These are phyloP conservation scores for Druon quercuslanigerum DNA, from an alignment of 1,140 invertebrate genomes.

Conservation along the genomic window DNA sequence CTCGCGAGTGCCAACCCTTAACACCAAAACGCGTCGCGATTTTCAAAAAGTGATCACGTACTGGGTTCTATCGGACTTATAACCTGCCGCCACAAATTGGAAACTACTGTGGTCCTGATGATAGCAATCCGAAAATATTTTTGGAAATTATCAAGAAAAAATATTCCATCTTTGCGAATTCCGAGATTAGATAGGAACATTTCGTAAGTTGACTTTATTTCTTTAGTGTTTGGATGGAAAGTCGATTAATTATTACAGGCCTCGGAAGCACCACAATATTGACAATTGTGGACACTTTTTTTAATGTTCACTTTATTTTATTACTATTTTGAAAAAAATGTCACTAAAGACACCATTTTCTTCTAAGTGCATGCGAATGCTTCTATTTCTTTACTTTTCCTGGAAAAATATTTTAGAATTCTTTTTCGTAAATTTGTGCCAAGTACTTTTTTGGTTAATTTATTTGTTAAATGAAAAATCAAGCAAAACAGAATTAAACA, in stretches of 20 bases:
- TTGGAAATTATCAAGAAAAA: neutral
- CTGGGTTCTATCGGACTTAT: neutral
- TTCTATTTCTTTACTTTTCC: too few relatives aligned
- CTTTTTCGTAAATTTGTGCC: too few relatives aligned
- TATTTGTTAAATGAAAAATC: too few relatives aligned
- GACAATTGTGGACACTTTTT: too few relatives aligned
- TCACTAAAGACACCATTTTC: too few relatives aligned
- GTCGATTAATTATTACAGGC: neutral
- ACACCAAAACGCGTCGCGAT: slow-evolving; percentile 5
- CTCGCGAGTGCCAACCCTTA: neutral
- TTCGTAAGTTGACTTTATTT: neutral
- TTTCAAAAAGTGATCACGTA: neutral
- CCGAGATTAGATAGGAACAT: neutral
- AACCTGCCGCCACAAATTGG: neutral
- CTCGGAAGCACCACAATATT: too few relatives aligned
- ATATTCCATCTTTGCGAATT: neutral
- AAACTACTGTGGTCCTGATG: neutral
- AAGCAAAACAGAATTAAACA: too few relatives aligned
- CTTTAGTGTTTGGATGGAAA: neutral
- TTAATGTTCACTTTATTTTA: too few relatives aligned
- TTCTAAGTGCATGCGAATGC: too few relatives aligned
- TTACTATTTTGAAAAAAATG: too few relatives aligned
- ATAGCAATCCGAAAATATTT: neutral
- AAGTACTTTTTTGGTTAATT: too few relatives aligned
- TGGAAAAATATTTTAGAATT: too few relatives aligned